These are phyloP conservation scores for Eudemis profundana DNA, from an alignment of 2,888 invertebrate genomes.

Conservation along the genomic window DNA sequence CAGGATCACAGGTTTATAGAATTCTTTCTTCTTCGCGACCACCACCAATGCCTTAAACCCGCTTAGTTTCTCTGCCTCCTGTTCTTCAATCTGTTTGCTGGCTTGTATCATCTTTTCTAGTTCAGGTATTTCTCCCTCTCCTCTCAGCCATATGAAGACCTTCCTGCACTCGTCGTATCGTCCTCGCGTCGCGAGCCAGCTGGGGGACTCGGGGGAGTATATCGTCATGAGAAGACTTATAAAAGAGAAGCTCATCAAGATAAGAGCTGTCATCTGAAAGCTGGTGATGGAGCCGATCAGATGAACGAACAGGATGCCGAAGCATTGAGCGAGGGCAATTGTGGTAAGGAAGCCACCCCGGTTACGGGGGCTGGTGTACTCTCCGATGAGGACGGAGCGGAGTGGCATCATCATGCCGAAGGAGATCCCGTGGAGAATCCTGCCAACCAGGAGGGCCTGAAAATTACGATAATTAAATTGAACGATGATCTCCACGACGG, in stretches of 20 bases:
- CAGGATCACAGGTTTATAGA: no score
- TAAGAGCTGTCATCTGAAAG: conserved; percentile 83
- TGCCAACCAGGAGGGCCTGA: conserved; percentile 61
- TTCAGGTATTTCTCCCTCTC: no score
- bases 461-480: conserved; percentile 46
- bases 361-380: conserved; percentile 82
- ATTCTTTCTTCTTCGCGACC: no score
- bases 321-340: conserved; percentile 82
- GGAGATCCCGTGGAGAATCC: conserved; percentile 71
- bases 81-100: conserved; percentile 33
- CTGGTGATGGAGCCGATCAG: conserved; percentile 83
- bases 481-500: no score
- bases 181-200: no score
- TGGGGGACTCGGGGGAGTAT: no score
- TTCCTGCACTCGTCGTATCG: conserved; percentile 78
- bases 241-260: conserved; percentile 75
- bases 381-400: conserved; percentile 80
- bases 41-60: no score
- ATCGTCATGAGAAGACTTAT: conserved; percentile 70
- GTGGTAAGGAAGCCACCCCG: conserved; percentile 86
- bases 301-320: conserved; percentile 86
- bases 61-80: not conserved
- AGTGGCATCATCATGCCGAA: conserved; percentile 80
- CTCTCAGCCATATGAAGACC: no score
- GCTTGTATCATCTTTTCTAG: no score